Evolutionary conservation across 2,888 invertebrate genomes (phyloP), one percentile per base, ranked within the genome.

Genomic region (Ptilodon capucinus): DNA sequence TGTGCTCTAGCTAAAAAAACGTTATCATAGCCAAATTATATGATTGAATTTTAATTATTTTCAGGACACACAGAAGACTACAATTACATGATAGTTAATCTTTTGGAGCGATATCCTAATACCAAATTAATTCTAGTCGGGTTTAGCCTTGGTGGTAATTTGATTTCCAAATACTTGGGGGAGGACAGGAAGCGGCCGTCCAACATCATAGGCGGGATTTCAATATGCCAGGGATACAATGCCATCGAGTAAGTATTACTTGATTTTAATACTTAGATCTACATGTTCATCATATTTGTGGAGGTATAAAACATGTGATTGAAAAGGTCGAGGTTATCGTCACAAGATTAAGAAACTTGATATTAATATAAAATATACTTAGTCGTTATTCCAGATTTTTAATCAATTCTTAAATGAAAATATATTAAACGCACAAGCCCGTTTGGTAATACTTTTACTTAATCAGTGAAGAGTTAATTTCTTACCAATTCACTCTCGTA

Each of bases 191-290:
- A 91, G 55, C 92, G 94, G 62, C 92, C 95, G 1, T 66, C 87
- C 13, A 94, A 94, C 73, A 94, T 98, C 48, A 94, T 98, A 67
- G 97, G 97, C 43, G 98, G 95, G 21, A 94, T 98, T 68, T 97
- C 98, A 25, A 95, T 98, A 73, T 98, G 98, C 79, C 98, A 98
- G 86, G 98, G 98, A 69, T 98, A 98, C 82, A 96, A 97, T 82
- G 97, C 97, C 36, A 94, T 95, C 52, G 95, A 95, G 97, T 98
- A 90, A 94, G 95, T 94, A 54, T 36, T n/a, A 23, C 14, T 2
- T 14, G 4, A 19, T 14, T 9, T 30, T n/a, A 17, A 17, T 8
- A 16, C 14, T 4, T 35, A 14, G 6, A 35, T 16, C n/a, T n/a
- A n/a, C n/a, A 28, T 28, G 3, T 28, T 28, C 2, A 4, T n/a